Conservation (phyloP, 2,797 vertebrate genomes). For the Eulemur rubriventer region DNA sequence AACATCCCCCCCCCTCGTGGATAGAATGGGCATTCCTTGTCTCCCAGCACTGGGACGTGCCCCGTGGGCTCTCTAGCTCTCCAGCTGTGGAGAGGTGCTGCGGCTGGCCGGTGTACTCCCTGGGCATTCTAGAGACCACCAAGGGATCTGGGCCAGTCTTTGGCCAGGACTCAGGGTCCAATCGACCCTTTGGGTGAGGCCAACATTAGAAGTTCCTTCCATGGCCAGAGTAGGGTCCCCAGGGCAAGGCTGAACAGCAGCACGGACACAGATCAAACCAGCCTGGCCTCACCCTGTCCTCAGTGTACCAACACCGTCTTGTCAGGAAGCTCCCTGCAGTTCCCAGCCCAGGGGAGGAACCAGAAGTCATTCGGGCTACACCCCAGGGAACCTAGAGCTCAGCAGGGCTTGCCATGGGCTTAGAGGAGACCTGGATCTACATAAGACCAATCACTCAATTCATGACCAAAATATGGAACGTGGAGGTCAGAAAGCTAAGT, state of each 20-base stretch:
- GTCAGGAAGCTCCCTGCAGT: background rate
- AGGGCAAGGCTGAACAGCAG: background rate
- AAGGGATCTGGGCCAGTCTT: background rate
- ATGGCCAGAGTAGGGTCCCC: background rate
- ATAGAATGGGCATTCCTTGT: background rate
- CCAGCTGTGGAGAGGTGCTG: background rate
- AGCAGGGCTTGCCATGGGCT: background rate
- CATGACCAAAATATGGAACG: background rate
- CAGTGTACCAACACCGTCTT: background rate
- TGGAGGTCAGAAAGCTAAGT: background rate
- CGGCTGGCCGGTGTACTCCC: background rate
- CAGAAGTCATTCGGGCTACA: rapidly evolving
- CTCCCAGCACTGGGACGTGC: background rate
- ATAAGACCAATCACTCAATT: background rate
- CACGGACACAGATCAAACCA: background rate
- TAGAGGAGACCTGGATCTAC: background rate
- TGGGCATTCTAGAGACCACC: background rate
- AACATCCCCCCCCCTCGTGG: rapidly evolving
- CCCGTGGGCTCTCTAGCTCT: background rate
- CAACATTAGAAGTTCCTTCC: background rate
- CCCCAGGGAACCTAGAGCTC: background rate
- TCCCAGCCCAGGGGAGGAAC: background rate
- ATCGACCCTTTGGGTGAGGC: background rate
- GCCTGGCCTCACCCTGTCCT: background rate
- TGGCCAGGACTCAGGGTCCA: background rate